Conservation (phyloP, 1,140 invertebrate genomes). For the Xylocopa sonorina region DNA sequence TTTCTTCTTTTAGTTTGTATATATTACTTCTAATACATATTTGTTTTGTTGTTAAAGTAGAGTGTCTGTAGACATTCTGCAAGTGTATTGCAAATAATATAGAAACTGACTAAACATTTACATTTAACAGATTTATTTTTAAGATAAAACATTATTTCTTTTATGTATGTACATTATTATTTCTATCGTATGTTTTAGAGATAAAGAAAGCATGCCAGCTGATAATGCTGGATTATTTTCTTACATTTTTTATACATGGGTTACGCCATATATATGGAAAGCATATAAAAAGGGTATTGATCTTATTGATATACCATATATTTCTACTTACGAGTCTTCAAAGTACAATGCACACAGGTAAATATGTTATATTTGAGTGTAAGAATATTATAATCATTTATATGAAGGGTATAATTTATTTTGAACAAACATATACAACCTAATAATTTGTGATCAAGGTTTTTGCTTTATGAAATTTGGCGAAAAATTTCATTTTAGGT, state of each 20-base stretch:
- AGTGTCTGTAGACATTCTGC: no score
- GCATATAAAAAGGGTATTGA: conserved; percentile 82
- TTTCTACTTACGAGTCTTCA: conserved; percentile 82
- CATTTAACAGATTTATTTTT: background rate
- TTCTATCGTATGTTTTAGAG: conserved; percentile 25
- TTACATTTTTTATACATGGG: conserved; percentile 84
- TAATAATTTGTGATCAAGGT: no score
- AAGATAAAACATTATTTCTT: background rate
- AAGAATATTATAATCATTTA: no score
- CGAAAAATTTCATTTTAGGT: conserved; percentile 70
- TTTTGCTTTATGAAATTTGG: no score
- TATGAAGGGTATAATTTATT: no score
- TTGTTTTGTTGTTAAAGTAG: no score
- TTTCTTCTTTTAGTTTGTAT: no score
- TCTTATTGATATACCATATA: conserved; percentile 80
- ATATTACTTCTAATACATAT: no score
- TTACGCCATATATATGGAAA: conserved; percentile 83
- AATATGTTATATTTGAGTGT: background rate
- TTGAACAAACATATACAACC: no score
- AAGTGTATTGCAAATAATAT: no score
- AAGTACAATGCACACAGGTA: conserved; percentile 81
- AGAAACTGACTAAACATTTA: no score
- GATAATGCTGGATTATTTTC: conserved; percentile 70
- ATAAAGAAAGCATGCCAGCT: conserved; percentile 53
- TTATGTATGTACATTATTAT: background rate